phyloP scores from a whole-genome alignment of 64 coral and sea anemone species.

The Pocillopora verrucosa region DNA sequence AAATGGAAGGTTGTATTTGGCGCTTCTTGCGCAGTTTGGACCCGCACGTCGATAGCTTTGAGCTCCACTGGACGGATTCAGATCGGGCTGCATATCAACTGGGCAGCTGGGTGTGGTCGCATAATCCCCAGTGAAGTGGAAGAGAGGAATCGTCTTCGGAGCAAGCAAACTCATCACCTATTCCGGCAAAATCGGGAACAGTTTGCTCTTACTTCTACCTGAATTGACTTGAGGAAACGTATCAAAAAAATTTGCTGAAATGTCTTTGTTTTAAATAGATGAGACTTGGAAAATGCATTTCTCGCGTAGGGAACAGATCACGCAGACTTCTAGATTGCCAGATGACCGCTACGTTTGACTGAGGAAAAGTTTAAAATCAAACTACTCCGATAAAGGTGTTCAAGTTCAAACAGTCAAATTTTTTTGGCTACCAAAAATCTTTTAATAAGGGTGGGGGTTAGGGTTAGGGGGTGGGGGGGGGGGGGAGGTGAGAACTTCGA shows the following conservation, averaged over 20 bases:
- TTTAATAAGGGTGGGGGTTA: no score
- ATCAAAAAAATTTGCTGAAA: not conserved
- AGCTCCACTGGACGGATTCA: slow-evolving; percentile 34
- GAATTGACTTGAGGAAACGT: not conserved
- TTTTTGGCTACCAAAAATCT: no score
- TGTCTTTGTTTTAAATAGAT: no score
- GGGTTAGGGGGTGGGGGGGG: no score
- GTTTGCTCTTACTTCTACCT: not conserved
- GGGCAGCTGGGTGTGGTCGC: slow-evolving; percentile 46
- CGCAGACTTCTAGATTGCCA: no score
- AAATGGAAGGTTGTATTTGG: slow-evolving; percentile 46
- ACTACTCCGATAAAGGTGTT: no score
- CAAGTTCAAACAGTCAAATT: no score
- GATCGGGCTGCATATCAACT: slow-evolving; percentile 10
- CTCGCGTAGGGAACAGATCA: no score
- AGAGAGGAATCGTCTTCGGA: slow-evolving; percentile 49
- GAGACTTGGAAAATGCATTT: no score
- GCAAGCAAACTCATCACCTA: slow-evolving; percentile 50
- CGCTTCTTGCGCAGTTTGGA: not conserved
- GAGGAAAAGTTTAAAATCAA: no score
- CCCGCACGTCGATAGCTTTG: slow-evolving; percentile 32
- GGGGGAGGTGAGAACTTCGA: no score
- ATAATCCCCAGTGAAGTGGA: slow-evolving; percentile 32
- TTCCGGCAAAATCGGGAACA: not conserved
- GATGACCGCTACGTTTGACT: no score